Conservation (phyloP, 2,888 invertebrate genomes). For the Lacanobia oleracea region DNA sequence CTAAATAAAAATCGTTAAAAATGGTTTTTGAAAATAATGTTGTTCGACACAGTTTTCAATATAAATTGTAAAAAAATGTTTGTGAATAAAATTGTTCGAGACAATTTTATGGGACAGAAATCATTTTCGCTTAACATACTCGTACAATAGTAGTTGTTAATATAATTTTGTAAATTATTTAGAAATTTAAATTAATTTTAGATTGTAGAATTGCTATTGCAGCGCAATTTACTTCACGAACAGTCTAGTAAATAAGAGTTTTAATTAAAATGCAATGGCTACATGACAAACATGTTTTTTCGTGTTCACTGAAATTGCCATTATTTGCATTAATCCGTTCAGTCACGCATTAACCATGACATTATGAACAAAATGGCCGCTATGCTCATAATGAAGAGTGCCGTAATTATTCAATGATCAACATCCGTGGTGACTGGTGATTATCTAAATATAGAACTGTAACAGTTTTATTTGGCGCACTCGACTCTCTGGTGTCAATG, state of each 20-base stretch:
- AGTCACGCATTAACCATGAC: conserved; percentile 34
- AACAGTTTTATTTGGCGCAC: conserved; percentile 52
- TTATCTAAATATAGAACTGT: conserved; percentile 69
- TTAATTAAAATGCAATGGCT: conserved; percentile 5
- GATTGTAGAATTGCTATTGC: background rate
- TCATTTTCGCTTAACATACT: background rate
- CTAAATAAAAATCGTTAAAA: background rate
- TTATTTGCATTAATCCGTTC: conserved; percentile 10
- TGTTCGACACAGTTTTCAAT: background rate
- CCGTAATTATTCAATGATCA: conserved; percentile 64
- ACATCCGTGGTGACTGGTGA: conserved; percentile 67
- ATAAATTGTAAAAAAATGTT: background rate
- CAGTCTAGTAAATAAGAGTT: background rate
- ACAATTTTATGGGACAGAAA: conserved; percentile 1
- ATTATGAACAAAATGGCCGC: conserved; percentile 41
- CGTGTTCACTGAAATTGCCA: background rate
- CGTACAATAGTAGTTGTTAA: background rate
- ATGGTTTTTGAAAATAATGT: background rate
- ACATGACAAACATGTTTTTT: background rate
- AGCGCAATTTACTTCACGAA: background rate
- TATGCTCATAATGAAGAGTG: conserved; percentile 63
- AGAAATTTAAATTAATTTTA: background rate
- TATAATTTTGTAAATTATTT: background rate
- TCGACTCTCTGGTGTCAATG: conserved; percentile 24
- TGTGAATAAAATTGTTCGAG: background rate